Conservation (phyloP, 2,797 vertebrate genomes). For the Mionectes olivaceus region DNA sequence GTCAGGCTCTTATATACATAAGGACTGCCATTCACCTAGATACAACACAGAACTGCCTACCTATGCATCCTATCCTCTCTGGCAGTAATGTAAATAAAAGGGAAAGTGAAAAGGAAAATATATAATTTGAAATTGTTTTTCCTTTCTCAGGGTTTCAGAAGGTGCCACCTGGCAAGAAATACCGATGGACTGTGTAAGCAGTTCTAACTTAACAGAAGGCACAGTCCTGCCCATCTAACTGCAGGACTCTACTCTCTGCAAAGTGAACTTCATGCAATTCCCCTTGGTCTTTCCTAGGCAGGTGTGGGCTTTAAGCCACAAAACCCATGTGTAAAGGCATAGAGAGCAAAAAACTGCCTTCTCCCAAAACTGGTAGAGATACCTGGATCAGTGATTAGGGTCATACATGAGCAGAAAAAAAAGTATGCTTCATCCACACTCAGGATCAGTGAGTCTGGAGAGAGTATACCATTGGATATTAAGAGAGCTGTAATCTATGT, state of each 20-base stretch:
- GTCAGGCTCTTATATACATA: constrained; percentile 32
- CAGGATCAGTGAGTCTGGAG: not conserved
- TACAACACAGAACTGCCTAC: not conserved
- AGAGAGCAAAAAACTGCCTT: not conserved
- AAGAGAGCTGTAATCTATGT: not conserved
- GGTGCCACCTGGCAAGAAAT: not conserved
- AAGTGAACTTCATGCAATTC: not conserved
- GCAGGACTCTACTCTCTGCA: not conserved
- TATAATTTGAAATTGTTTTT: not conserved
- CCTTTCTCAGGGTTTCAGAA: not conserved
- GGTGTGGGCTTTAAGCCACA: not conserved
- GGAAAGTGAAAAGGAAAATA: not conserved
- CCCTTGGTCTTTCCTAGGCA: not conserved
- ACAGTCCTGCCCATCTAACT: not conserved
- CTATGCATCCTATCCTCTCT: not conserved
- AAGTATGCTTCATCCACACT: not conserved
- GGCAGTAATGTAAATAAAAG: not conserved
- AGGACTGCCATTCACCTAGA: not conserved
- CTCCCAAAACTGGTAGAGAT: not conserved
- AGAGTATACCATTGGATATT: not conserved
- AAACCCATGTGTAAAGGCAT: not conserved
- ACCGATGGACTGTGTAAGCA: not conserved
- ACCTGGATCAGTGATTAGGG: not conserved
- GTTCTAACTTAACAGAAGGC: not conserved
- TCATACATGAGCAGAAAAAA: not conserved